Base-by-base conservation (phyloP, 2,888 invertebrate genomes). In the Apodemia mormo region DNA sequence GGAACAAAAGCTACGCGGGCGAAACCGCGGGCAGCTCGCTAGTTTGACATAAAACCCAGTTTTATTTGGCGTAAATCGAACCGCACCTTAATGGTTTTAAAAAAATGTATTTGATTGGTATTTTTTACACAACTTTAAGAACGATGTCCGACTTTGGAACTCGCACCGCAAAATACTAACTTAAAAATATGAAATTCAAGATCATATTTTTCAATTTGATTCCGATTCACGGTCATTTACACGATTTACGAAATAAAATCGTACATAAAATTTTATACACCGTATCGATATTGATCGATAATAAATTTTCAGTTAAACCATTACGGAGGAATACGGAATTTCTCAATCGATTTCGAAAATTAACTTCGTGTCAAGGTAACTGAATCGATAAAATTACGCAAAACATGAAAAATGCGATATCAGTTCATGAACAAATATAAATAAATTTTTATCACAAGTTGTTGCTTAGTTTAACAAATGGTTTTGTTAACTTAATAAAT, bases 301-400 rank as follows among this genome's bases (percentile, higher is more conserved):
- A 61, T 61, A 61, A 61, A 61, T 61, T 61, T 61, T 61, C 58
- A 61, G 58, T 30, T 29, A 61, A 33, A 61, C 58, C 29, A 61
- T 61, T 37, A 61, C 6, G 61, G 14, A 33, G 12, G 61, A 61
- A 61, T 61, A 33, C 33, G 33, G 29, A 61, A 61, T 61, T 61
- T 33, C 61, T 61, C 61, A 61, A 61, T 61, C 61, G 33, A 61
- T 61, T 61, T 33, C 61, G 61, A 61, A 61, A 61, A 33, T 61
- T 33, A 0, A 33, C 61, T 58, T 30, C 58, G 58, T 30, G 61
- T 61, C 61, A 61, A 61, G 61, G 61, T 61, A 29, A 61, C 33
- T 14, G 52, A 61, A 58, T 22, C 56, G 56, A 61, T 33, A 37
- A 33, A 61, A 61, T 61, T 61, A 61, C 61, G 61, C 61, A 61